These are phyloP conservation scores for Sphenopsis melanotis DNA, from an alignment of 2,797 vertebrate genomes.

Conservation along the genomic window DNA sequence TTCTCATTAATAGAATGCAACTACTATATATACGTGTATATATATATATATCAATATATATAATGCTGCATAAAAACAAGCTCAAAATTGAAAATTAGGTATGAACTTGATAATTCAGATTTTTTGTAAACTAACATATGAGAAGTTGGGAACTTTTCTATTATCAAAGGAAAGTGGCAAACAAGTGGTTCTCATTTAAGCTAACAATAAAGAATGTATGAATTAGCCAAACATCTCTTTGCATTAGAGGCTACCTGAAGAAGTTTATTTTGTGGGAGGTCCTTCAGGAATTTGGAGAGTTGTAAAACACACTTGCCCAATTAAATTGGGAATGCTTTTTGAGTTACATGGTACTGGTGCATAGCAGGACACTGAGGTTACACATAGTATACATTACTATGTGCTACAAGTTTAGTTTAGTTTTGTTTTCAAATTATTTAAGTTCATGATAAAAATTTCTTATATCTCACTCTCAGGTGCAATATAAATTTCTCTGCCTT, in stretches of 20 bases:
- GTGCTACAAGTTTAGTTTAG: constrained; percentile 7
- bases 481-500: not conserved
- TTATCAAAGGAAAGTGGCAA: not conserved
- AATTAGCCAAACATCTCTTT: not conserved
- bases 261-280: not conserved
- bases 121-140: not conserved
- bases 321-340: not conserved
- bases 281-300: not conserved
- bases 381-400: not conserved
- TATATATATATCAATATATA: not conserved
- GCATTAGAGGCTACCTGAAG: not conserved
- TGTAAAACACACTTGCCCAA: not conserved
- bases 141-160: not conserved
- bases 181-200: not conserved
- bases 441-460: not conserved
- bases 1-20: not conserved
- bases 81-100: not conserved
- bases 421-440: constrained; percentile 23
- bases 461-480: not conserved
- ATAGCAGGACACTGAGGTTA: not conserved
- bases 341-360: not conserved
- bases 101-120: not conserved
- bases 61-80: not conserved
- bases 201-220: not conserved
- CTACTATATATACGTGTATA: not conserved